Evolutionary conservation across 92 coral and sea anemone genomes (phyloP).

Genomic region (Plumapathes pennacea): DNA sequence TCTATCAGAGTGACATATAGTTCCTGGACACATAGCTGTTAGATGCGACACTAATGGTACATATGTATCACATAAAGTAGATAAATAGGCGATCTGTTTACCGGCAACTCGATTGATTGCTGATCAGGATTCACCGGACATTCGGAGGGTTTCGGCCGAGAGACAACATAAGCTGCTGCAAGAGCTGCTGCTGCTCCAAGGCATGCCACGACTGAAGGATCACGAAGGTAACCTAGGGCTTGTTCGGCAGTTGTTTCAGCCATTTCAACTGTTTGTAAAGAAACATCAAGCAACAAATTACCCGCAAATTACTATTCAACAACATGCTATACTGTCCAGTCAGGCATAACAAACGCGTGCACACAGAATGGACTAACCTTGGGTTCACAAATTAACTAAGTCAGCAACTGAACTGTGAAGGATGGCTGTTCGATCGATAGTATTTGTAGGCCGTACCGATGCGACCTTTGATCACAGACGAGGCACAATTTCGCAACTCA

Average conservation of each 20-base stretch:
- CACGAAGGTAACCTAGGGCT: constrained; percentile 69
- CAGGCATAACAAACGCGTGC: not conserved
- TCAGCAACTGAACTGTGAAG: no score
- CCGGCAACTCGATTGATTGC: constrained; percentile 88
- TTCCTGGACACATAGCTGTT: no score
- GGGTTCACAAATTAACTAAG: not conserved
- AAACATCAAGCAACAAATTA: not conserved
- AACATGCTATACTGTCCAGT: not conserved
- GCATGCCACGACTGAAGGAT: constrained; percentile 77
- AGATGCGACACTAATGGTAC: no score
- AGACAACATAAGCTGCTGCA: constrained; percentile 53
- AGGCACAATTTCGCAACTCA: no score
- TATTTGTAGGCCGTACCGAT: no score
- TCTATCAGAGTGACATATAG: no score
- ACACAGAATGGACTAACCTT: not conserved
- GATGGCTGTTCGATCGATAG: no score
- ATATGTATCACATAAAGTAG: no score
- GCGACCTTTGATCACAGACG: no score
- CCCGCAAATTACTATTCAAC: not conserved
- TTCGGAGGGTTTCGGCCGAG: constrained; percentile 65
- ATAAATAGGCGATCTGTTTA: no score
- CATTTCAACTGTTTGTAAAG: constrained; percentile 33
- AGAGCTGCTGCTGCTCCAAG: constrained; percentile 75
- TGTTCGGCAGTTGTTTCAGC: constrained; percentile 66
- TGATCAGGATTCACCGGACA: constrained; percentile 82